Evolutionary conservation across 2,888 invertebrate species (phyloP).

Genomic region (Apamea monoglypha): DNA sequence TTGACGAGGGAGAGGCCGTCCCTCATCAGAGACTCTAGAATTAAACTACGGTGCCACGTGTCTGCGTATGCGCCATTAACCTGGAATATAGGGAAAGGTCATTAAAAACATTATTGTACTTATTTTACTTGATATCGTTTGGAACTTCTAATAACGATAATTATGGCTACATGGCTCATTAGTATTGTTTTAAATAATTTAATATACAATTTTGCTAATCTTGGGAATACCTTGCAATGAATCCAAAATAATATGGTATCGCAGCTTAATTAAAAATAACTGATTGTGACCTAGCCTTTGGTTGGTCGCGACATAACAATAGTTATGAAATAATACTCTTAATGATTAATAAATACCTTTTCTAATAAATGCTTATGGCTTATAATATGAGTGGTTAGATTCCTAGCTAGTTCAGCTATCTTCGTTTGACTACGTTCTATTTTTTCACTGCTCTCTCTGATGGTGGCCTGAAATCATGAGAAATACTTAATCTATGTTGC

Average conservation of each 20-base stretch:
- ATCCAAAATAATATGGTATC: slow-evolving; percentile 10
- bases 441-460: slow-evolving; percentile 85
- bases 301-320: background rate
- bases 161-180: slow-evolving; percentile 1
- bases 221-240: background rate
- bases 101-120: background rate
- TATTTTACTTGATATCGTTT: background rate
- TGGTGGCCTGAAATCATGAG: slow-evolving; percentile 81
- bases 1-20: slow-evolving; percentile 89
- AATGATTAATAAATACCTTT: slow-evolving; percentile 76
- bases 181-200: background rate
- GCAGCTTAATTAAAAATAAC: slow-evolving; percentile 21
- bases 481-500: background rate
- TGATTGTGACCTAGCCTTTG: slow-evolving; percentile 5
- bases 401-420: slow-evolving; percentile 82
- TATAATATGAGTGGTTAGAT: slow-evolving; percentile 83
- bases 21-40: slow-evolving; percentile 86
- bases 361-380: slow-evolving; percentile 83
- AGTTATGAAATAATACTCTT: slow-evolving; percentile 2
- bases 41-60: slow-evolving; percentile 89
- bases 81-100: slow-evolving; percentile 73
- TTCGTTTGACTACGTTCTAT: slow-evolving; percentile 83
- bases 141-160: slow-evolving; percentile 4
- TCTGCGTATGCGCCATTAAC: slow-evolving; percentile 92
- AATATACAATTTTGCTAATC: background rate